Base-by-base conservation (phyloP, 1,140 invertebrate genomes). In the Leptoteleia sp. region DNA sequence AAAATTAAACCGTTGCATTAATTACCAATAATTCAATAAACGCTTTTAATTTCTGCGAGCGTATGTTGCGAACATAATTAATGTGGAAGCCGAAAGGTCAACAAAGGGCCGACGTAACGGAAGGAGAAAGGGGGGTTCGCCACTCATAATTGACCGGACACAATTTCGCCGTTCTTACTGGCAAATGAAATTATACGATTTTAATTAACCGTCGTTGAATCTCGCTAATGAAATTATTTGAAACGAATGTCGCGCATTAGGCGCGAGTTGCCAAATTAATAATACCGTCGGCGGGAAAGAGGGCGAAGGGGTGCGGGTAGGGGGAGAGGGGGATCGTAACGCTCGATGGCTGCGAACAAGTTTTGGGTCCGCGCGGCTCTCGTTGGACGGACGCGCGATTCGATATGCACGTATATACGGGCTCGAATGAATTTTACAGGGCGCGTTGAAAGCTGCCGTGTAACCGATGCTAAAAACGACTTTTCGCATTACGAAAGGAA, bases 381-480 rank as follows among this genome's bases (percentile, higher is more conserved):
- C 33, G n/a, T 12, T 13, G 13, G 25, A 29, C 38, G 33, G 0
- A 27, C 11, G 15, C 61, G 33, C 25, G 29, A 42, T 70, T 70
- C 47, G 57, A 71, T 43, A 50, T 73, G 67, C 62, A 35, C 38
- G 17, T 54, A 13, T 62, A 68, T 42, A 25, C 22, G 22, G 31
- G 22, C 42, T 35, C 13, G 25, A 59, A 79, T 79, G 68, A 73
- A 79, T 79, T 79, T 79, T 70, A 62, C 68, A 79, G 64, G 64
- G 57, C 17, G 17, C 29, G 50, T 29, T 42, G 76, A 73, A 68
- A 55, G 76, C 55, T 62, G 57, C 45, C 38, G 55, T 47, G 68
- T 73, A 79, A 68, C 68, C 76, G 76, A 68, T 79, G 76, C 62
- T 68, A 68, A 62, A 68, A 68, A 79, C 57, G 76, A 73, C 64